Evolutionary conservation across 2,797 vertebrate species (phyloP).

Genomic region (Poliocrania exsul): DNA sequence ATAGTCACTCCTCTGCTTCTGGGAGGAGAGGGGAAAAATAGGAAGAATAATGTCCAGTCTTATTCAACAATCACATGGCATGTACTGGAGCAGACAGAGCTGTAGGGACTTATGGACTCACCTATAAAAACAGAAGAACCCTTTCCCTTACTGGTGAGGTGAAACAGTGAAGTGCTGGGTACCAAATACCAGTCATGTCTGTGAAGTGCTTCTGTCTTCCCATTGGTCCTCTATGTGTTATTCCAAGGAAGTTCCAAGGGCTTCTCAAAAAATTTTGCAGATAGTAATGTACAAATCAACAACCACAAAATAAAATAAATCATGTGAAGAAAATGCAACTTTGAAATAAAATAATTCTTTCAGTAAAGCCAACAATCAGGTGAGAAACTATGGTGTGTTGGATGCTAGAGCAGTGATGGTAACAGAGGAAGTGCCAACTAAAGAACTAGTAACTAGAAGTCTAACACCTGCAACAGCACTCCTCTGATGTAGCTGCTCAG

Average conservation of each 20-base stretch:
- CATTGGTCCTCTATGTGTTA: fast-evolving
- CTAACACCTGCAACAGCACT: neutral
- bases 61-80: neutral
- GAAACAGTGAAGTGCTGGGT: neutral
- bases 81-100: neutral
- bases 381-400: neutral
- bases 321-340: fast-evolving
- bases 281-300: neutral
- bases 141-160: neutral
- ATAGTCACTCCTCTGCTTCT: neutral
- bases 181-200: neutral
- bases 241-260: neutral
- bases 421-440: neutral
- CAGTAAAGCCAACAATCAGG: neutral
- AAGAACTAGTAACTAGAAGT: neutral
- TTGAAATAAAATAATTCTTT: neutral
- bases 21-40: neutral
- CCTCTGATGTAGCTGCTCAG: neutral
- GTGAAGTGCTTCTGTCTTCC: neutral
- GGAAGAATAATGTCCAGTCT: neutral
- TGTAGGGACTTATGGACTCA: neutral
- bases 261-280: neutral
- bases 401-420: neutral
- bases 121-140: neutral
- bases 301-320: neutral